Evolutionary conservation across 2,113 vertebrate species (phyloP).

Genomic region (Gymnobelideus leadbeateri): DNA sequence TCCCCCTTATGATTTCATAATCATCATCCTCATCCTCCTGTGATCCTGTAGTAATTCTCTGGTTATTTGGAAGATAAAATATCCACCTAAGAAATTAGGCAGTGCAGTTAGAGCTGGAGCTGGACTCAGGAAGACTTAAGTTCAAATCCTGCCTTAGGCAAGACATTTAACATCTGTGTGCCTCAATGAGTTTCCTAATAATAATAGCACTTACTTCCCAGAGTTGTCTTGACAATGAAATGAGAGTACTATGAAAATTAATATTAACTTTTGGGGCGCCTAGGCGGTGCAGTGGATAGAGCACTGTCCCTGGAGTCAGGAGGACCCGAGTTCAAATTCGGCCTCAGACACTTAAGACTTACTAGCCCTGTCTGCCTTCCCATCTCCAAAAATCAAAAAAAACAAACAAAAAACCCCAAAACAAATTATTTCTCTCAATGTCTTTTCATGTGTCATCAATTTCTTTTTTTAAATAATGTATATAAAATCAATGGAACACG

Average conservation of each 20-base stretch:
- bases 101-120: not conserved
- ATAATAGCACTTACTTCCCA: not conserved
- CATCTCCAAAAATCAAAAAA: no score
- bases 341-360: no score
- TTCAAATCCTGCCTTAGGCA: not conserved
- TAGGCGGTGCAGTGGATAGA: no score
- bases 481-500: not conserved
- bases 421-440: no score
- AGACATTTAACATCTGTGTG: not conserved
- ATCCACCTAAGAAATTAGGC: not conserved
- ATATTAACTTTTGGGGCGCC: no score
- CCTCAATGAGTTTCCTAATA: not conserved
- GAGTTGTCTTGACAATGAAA: not conserved
- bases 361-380: no score
- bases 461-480: no score
- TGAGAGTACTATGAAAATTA: not conserved
- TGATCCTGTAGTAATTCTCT: not conserved
- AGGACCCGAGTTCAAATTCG: no score
- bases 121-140: not conserved
- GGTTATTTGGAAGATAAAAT: not conserved
- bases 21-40: not conserved
- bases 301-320: no score
- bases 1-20: not conserved
- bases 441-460: not conserved
- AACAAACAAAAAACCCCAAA: no score